These are phyloP conservation scores for Clarias pachynema DNA, from an alignment of 2,797 vertebrate genomes.

Conservation along the genomic window DNA sequence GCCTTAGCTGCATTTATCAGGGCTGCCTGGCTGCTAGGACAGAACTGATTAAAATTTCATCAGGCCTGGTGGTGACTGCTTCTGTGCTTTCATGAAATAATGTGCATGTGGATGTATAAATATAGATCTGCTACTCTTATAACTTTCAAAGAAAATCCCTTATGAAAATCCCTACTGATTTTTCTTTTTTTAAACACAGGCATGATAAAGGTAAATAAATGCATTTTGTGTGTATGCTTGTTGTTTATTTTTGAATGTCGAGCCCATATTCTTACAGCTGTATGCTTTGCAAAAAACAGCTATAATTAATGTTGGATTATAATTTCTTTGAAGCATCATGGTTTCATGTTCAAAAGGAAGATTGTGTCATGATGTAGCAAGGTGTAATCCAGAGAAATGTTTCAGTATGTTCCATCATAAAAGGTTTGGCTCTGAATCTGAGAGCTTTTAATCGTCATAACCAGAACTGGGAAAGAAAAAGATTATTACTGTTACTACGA, in stretches of 20 bases:
- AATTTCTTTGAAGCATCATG: constrained; percentile 40
- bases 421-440: constrained; percentile 12
- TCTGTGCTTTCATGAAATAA: constrained; percentile 51
- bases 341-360: constrained; percentile 49
- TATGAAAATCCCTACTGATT: not conserved
- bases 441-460: constrained; percentile 43
- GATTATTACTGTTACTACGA: not conserved
- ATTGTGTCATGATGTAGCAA: constrained; percentile 27
- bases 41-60: constrained; percentile 58
- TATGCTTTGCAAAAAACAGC: constrained; percentile 20
- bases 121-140: constrained; percentile 46
- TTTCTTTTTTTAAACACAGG: constrained; percentile 7
- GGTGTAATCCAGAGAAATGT: constrained; percentile 45
- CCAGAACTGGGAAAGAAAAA: constrained; percentile 8
- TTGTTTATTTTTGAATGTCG: constrained; percentile 13
- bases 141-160: constrained; percentile 35
- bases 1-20: constrained; percentile 51
- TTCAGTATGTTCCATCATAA: constrained; percentile 41
- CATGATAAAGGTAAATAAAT: constrained; percentile 27
- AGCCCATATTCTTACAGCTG: constrained; percentile 1
- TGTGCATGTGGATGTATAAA: constrained; percentile 48
- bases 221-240: not conserved
- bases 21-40: constrained; percentile 43
- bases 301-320: constrained; percentile 54
- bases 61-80: constrained; percentile 47